Base-by-base conservation (phyloP, 2,797 vertebrate species). In the Erithacus rubecula region DNA sequence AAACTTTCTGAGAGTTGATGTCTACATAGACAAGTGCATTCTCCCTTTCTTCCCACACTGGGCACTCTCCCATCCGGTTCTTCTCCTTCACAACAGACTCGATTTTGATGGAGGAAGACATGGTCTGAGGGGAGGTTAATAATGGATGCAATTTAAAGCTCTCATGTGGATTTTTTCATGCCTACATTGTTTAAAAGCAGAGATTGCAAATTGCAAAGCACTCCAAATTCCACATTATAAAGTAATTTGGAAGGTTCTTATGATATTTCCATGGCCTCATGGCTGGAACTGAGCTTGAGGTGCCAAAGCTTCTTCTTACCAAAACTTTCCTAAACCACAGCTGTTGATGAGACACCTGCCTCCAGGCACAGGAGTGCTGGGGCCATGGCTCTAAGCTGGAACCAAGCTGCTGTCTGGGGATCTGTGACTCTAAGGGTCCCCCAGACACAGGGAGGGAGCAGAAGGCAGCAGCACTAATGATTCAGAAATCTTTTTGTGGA, bases 41-140 rank as follows among this genome's bases (percentile, higher is more conserved):
- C 29, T 95, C 90, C 37, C 84, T 88, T 82, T 97, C 97, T 59
- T 97, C 97, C 97, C 97, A 98, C 29, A 97, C 37, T 0, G 97
- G 97, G 29, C 96, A 95, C 18, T 97, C 96, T 63, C 95, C 95
- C 92, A 97, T 96, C 46, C 92, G 76, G 89, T 92, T 97, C 84
- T 94, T 95, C 74, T 96, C 95, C 55, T 93, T 95, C 91, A 97
- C 85, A 1, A 96, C 70, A 10, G 96, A 92, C 67, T 97, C 96
- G 0, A 96, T 93, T 93, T 77, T 96, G 72, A 96, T 95, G 46
- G 96, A 95, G 34, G 83, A 95, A 41, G 65, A 93, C 96, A 96
- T 97, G 74, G 23, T 79, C 96, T 96, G 71, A 53, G 39, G 26
- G 46, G 34, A 92, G 68, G 43, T n/a, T 36, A 72, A 63, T 68